Evolutionary conservation across 2,888 invertebrate genomes (phyloP).

Genomic region (Polymixis flavicincta): DNA sequence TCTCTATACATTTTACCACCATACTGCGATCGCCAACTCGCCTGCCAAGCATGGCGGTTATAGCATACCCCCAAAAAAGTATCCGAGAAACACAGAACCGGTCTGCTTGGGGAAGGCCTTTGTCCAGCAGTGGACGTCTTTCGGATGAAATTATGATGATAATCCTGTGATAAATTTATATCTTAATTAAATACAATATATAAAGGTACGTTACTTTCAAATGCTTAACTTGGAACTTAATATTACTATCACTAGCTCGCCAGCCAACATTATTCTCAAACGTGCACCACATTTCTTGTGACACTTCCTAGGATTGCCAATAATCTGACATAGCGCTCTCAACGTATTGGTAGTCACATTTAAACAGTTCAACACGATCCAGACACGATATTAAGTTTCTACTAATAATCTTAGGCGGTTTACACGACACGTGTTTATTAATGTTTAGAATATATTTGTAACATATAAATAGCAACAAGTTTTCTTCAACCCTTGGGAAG

Average conservation of each 20-base stretch:
- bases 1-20: no score
- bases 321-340: conserved; percentile 22
- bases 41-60: no score
- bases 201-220: no score
- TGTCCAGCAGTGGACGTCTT: no score
- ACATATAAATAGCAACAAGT: not conserved
- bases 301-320: conserved; percentile 7
- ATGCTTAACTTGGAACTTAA: not conserved
- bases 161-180: not conserved
- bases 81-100: no score
- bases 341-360: conserved; percentile 36
- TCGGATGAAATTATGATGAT: no score
- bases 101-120: no score
- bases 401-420: conserved; percentile 43
- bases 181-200: no score
- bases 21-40: no score
- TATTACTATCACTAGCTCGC: not conserved
- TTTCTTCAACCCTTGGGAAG: no score
- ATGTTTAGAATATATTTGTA: no score
- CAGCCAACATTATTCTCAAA: not conserved
- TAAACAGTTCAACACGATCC: conserved; percentile 9
- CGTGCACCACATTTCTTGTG: not conserved
- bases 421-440: not conserved
- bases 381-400: conserved; percentile 31
- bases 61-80: no score